A percentile compares a stretch with the other conserved stretches of the same genome.
Evolutionary conservation across 2,888 invertebrate genomes (phyloP).

Genomic region (Junonia oenone): DNA sequence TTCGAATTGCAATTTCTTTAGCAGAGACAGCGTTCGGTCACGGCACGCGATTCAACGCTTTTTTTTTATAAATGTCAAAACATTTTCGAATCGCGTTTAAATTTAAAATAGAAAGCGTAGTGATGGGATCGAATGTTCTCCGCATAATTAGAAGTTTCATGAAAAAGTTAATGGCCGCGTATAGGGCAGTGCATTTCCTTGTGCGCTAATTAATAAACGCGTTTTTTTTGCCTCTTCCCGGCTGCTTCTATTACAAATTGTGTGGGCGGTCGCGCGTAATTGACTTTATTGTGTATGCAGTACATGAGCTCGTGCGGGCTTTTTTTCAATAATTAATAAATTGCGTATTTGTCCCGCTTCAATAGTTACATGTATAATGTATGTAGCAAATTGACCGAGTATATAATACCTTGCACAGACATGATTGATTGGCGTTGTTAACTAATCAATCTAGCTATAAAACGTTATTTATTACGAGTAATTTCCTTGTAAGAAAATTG

Average conservation of each 20-base stretch:
- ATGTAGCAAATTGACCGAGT: constrained; percentile 2
- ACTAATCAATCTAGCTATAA: too few relatives aligned
- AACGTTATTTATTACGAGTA: too few relatives aligned
- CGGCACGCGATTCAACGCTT: constrained; percentile 25
- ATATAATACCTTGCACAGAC: too few relatives aligned
- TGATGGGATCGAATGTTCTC: too few relatives aligned
- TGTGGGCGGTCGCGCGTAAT: constrained; percentile 29
- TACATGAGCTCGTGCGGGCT: constrained; percentile 3
- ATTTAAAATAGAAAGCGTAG: too few relatives aligned
- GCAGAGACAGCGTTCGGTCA: constrained; percentile 22
- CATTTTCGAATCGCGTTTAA: constrained; percentile 22
- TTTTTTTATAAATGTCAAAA: constrained; percentile 32
- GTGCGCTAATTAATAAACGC: constrained; percentile 40
- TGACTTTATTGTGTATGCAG: constrained; percentile 24
- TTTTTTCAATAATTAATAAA: constrained; percentile 21
- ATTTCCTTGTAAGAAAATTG: too few relatives aligned
- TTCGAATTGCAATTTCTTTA: constrained; percentile 27
- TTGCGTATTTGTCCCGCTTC: constrained; percentile 11
- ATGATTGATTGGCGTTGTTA: too few relatives aligned
- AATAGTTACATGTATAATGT: constrained; percentile 12
- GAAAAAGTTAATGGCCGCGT: constrained; percentile 40
- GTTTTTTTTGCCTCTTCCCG: constrained; percentile 36
- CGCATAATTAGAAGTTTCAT: constrained; percentile 19
- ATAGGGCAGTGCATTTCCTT: constrained; percentile 39
- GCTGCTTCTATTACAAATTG: constrained; percentile 30